These are phyloP conservation scores for Peucedramus taeniatus DNA, from an alignment of 2,113 vertebrate genomes.

Conservation along the genomic window DNA sequence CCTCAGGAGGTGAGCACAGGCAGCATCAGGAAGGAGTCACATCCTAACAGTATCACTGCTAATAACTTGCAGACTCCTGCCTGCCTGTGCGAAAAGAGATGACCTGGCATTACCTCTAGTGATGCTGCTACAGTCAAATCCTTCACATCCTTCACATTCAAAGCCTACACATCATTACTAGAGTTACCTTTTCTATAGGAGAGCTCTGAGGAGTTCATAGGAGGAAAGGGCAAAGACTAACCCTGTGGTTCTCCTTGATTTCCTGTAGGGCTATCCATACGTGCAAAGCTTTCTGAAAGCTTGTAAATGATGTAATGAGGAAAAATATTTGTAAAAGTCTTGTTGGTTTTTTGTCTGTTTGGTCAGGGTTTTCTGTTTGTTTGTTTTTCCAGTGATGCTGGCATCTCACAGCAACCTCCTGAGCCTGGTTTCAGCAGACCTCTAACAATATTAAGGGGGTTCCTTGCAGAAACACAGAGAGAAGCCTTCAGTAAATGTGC, in stretches of 20 bases:
- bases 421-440: neutral
- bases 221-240: neutral
- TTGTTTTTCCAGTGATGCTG: neutral
- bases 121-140: neutral
- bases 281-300: neutral
- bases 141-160: no score
- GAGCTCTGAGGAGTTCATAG: neutral
- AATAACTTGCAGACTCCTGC: neutral
- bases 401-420: neutral
- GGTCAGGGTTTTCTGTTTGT: neutral
- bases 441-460: neutral
- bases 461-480: neutral
- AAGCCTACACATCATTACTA: no score
- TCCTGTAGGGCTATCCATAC: neutral
- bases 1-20: neutral
- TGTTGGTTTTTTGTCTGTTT: accelerated
- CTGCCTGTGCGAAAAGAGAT: neutral
- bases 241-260: neutral
- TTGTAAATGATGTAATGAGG: neutral
- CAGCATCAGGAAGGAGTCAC: neutral
- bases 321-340: neutral
- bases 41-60: neutral
- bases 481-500: neutral
- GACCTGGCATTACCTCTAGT: neutral
- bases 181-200: neutral